Base-by-base conservation (phyloP, 2,113 vertebrate species). In the Raphicerus campestris region DNA sequence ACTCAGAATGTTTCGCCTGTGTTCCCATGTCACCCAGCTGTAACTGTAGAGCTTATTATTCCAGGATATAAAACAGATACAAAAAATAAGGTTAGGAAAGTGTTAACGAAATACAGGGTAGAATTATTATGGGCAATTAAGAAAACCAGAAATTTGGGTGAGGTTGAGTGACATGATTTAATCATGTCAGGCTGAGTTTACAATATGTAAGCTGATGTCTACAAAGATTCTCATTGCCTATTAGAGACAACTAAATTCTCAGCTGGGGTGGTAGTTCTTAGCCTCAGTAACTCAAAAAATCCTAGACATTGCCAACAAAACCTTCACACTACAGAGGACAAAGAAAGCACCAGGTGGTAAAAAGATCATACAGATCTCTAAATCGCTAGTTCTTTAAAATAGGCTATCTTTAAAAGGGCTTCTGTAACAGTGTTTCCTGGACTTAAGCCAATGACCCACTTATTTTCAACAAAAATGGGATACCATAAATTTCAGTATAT, bases 301-400 rank as follows among this genome's bases (percentile, higher is more conserved):
- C 17, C 9, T 39, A 91, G 85, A 51, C 22, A 45, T 56, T 85
- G 58, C 58, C 56, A 49, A 53, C 15, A 89, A 78, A 75, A 39
- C 47, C 16, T 94, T 95, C 32, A 96, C 7, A 55, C 7, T 87
- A 53, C 58, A 45, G 35, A 87, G 87, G 75, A 83, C 58, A 96
- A 90, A 90, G 53, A 93, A 82, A 91, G 7, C 53, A 77, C 66
- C 19, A 24, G 58, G 45, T 93, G 42, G 61, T 91, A 77, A 63
- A 86, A 75, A 70, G 61, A 39, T 58, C 55, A 30, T 47, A 86
- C 6, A 93, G n/a, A 81, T 89, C 70, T 96, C 53, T 73, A 88
- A 56, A 66, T 92, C 53, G 45, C 60, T 90, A 93, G 58, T 92
- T 75, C 93, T 96, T 85, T 92, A 81, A 94, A 93, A 88, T 5